Base-by-base conservation (phyloP, 2,113 vertebrate genomes). In the Anguilla japonica region DNA sequence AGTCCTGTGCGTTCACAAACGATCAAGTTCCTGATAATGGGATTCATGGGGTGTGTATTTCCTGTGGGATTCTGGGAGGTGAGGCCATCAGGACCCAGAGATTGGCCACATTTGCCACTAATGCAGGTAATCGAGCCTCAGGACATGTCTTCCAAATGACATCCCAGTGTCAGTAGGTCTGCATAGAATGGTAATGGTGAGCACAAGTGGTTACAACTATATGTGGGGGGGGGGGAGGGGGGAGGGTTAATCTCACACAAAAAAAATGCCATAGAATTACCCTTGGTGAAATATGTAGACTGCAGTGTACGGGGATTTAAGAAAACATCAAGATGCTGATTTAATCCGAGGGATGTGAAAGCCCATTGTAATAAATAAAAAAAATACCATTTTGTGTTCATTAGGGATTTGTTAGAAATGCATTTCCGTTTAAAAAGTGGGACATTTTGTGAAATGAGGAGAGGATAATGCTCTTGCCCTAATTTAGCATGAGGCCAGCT, bases 31-130 rank as follows among this genome's bases (percentile, higher is more conserved):
- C 89, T 84, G 43, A 84, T 93, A 93, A 91, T 92, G 88, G 91
- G 86, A 86, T 90, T 93, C 93, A 93, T 91, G 90, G 89, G 89
- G 93, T 91, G 92, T 88, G 90, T 91, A 91, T 90, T 92, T 93
- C 92, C 90, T 91, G 91, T 93, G 90, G 87, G 88, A 90, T 89
- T 92, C 88, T 80, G 83, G 79, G 86, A 63, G 41, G 20, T 63
- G 39, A 43, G 57, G 43, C 67, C 53, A 84, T 56, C 34, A 79
- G 63, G 34, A 84, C 88, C 85, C 85, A 86, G 63, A 79, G 83
- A 84, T 16, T 79, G 15, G 39, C 15, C 3, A 26, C 18, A 26
- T 75, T 56, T 67, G 81, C 26, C 40, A 81, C 81, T 84, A 43
- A 79, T n/a, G 16, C 71, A 81, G 53, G 81, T 29, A 9, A 22